Evolutionary conservation across 2,888 invertebrate genomes (phyloP).

Genomic region (Allophyes oxyacanthae): DNA sequence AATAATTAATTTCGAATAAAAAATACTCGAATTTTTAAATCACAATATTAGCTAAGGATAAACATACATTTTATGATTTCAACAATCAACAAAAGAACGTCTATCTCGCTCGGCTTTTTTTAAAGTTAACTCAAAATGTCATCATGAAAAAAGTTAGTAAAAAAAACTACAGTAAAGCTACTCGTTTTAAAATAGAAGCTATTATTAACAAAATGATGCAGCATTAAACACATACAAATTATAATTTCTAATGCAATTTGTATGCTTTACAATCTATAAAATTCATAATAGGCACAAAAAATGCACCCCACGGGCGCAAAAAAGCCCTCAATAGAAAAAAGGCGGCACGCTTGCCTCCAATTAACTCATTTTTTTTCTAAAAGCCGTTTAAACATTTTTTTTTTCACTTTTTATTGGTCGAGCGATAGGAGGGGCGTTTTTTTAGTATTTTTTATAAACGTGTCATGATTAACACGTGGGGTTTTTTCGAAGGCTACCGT

Average conservation of each 20-base stretch:
- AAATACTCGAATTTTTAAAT: no score
- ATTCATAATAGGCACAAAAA: constrained; percentile 81
- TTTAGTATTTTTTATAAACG: constrained; percentile 70
- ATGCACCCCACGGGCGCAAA: constrained; percentile 76
- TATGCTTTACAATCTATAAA: constrained; percentile 55
- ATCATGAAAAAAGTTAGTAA: neutral
- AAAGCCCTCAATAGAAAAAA: constrained; percentile 65
- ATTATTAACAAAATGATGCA: constrained; percentile 64
- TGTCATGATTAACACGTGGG: constrained; percentile 78
- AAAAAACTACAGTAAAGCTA: constrained; percentile 2
- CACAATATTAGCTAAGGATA: no score
- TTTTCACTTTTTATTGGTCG: constrained; percentile 80
- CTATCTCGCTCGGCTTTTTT: no score
- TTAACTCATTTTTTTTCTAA: constrained; percentile 81
- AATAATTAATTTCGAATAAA: neutral
- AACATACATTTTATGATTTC: no score
- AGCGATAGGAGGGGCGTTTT: constrained; percentile 78
- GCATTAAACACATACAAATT: constrained; percentile 70
- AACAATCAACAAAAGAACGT: no score
- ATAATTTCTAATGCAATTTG: constrained; percentile 82
- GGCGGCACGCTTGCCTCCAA: constrained; percentile 84
- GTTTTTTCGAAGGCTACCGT: constrained; percentile 65
- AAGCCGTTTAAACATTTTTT: constrained; percentile 68
- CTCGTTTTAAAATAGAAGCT: constrained; percentile 15
- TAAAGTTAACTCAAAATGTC: no score